Evolutionary conservation across 2,797 vertebrate species (phyloP).

Genomic region (Salarias fasciatus): DNA sequence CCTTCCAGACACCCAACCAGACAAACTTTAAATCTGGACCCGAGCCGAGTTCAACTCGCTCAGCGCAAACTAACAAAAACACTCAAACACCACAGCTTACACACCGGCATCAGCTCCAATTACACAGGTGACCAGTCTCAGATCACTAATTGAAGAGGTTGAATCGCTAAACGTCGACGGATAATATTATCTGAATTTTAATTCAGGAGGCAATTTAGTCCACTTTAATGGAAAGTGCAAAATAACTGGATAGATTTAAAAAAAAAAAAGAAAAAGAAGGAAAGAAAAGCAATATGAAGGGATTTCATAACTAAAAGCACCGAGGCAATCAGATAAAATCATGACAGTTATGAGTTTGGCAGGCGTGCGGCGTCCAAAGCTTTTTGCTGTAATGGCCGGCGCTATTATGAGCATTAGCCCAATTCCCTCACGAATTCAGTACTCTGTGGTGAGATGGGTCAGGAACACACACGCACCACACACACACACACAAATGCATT

Average conservation of each 20-base stretch:
- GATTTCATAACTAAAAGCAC: conserved; percentile 75
- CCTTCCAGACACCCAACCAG: conserved; percentile 16
- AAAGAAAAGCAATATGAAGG: conserved; percentile 43
- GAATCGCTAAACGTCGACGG: conserved; percentile 58
- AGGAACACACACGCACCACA: conserved; percentile 31
- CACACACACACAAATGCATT: conserved; percentile 47
- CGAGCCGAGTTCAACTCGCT: neutral
- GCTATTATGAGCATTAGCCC: conserved; percentile 79
- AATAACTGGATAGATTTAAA: conserved; percentile 63
- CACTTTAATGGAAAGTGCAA: conserved; percentile 62
- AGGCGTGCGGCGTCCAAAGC: conserved; percentile 64
- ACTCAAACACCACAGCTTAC: conserved; percentile 10
- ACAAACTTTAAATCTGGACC: conserved; percentile 12
- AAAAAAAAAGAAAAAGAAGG: conserved; percentile 27
- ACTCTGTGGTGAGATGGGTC: conserved; percentile 62
- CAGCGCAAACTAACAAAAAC: neutral
- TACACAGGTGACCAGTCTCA: conserved; percentile 50
- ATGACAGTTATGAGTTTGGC: conserved; percentile 70
- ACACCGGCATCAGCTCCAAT: conserved; percentile 55
- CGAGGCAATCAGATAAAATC: conserved; percentile 72
- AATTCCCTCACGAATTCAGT: conserved; percentile 72
- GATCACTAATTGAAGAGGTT: conserved; percentile 69
- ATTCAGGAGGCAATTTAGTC: conserved; percentile 68
- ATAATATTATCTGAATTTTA: conserved; percentile 64
- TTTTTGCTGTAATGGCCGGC: conserved; percentile 75